Evolutionary conservation across 2,888 invertebrate species (phyloP).

Genomic region (Phengaris alcon): DNA sequence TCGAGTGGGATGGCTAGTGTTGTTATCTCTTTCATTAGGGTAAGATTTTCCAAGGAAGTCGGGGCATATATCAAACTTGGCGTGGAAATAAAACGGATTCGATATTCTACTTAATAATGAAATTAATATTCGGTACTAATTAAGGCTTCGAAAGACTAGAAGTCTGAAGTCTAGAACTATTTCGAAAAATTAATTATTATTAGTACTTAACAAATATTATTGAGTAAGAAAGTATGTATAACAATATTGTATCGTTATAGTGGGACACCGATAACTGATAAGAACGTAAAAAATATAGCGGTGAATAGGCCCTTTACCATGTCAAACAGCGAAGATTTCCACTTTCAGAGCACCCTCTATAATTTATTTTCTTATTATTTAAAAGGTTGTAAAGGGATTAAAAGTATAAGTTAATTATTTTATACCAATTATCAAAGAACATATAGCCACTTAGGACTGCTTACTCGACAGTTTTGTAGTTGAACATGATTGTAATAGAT

Average conservation of each 20-base stretch:
- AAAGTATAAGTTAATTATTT: too few species aligned
- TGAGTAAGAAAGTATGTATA: neutral
- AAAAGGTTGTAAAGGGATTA: too few species aligned
- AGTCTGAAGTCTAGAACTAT: neutral
- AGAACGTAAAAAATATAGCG: too few species aligned
- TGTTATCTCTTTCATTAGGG: conserved; percentile 35
- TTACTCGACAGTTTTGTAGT: neutral
- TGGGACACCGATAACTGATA: too few species aligned
- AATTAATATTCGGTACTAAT: conserved; percentile 1
- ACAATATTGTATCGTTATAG: too few species aligned
- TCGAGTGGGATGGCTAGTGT: conserved; percentile 45
- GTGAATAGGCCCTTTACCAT: too few species aligned
- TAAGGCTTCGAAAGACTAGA: neutral
- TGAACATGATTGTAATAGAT: neutral
- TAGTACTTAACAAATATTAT: neutral
- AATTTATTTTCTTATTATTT: too few species aligned
- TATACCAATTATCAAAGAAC: too few species aligned
- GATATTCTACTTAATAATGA: neutral
- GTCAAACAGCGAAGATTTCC: too few species aligned
- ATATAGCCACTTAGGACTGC: too few species aligned
- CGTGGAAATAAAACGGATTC: neutral
- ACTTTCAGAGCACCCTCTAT: too few species aligned
- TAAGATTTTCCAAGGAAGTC: conserved; percentile 31
- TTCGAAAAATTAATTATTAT: neutral
- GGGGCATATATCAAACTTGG: conserved; percentile 24